Conservation (phyloP, 92 coral and sea anemone species). For the Montipora capitata region DNA sequence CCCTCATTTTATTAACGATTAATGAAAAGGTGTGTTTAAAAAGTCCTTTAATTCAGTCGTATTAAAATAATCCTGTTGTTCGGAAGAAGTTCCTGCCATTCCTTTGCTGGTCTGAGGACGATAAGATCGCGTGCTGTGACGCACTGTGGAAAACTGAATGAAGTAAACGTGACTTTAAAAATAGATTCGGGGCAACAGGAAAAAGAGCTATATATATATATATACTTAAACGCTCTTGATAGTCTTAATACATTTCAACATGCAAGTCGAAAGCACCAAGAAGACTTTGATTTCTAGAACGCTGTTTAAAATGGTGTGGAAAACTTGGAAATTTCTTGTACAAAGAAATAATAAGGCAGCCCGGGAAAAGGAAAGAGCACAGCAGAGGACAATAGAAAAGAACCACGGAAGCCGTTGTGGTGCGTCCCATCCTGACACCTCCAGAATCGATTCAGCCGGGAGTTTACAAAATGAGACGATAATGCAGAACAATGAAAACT, state of each 20-base stretch:
- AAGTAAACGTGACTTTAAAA: neutral
- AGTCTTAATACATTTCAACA: slow-evolving; percentile 5
- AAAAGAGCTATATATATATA: neutral
- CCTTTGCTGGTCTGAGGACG: neutral
- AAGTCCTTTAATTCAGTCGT: neutral
- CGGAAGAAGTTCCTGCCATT: neutral
- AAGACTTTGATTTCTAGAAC: neutral
- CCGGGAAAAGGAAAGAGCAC: neutral
- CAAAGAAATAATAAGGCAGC: neutral
- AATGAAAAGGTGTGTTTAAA: neutral
- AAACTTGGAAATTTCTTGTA: neutral
- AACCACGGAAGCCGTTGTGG: neutral
- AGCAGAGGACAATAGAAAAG: neutral
- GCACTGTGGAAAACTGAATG: neutral
- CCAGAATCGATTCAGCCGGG: neutral
- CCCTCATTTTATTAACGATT: neutral
- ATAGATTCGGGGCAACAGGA: neutral
- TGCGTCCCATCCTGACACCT: neutral
- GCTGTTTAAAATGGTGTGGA: neutral
- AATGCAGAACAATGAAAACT: neutral
- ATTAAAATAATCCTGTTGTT: neutral
- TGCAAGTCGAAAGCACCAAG: neutral
- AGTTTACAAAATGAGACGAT: neutral
- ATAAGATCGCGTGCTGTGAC: neutral
- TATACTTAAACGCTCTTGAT: neutral